phyloP scores from a whole-genome alignment of 2,888 invertebrate genomes.

The Melanotus villosus region DNA sequence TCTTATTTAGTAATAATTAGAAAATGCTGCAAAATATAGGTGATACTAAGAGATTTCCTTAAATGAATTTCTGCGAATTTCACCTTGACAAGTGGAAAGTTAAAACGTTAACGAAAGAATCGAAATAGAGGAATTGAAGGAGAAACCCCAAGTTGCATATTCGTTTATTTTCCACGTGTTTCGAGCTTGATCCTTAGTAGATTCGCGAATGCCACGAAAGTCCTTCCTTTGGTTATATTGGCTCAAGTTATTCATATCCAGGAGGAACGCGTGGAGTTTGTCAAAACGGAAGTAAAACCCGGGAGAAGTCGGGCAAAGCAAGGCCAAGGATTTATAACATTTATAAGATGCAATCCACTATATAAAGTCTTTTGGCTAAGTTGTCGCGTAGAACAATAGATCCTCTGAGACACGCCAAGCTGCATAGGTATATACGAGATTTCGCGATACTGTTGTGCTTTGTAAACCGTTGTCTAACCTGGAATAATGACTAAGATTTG shows the following conservation, averaged over 20 bases:
- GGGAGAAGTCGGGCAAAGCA: constrained; percentile 57
- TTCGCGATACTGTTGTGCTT: constrained; percentile 59
- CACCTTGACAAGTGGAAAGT: no score
- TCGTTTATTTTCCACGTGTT: constrained; percentile 19
- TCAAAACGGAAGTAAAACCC: constrained; percentile 66
- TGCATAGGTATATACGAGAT: constrained; percentile 64
- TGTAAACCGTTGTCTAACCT: constrained; percentile 64
- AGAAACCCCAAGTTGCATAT: no score
- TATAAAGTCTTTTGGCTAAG: constrained; percentile 64
- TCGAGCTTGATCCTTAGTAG: constrained; percentile 26
- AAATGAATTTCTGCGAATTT: no score
- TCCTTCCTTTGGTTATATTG: constrained; percentile 52
- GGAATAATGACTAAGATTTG: constrained; percentile 66
- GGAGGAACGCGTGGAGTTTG: constrained; percentile 63
- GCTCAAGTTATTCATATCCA: constrained; percentile 63
- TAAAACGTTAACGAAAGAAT: no score
- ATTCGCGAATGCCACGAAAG: constrained; percentile 37
- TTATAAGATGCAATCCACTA: constrained; percentile 67
- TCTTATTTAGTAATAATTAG: no score
- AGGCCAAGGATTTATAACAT: constrained; percentile 65
- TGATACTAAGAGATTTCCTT: no score
- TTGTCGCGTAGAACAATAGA: constrained; percentile 64
- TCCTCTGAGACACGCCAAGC: constrained; percentile 61
- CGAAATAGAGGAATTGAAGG: no score
- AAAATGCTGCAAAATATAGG: no score